Percentiles rank a stretch among this genome's conserved stretches.
Conservation (phyloP, 2,113 vertebrate species). For the Coptodon rendalli region DNA sequence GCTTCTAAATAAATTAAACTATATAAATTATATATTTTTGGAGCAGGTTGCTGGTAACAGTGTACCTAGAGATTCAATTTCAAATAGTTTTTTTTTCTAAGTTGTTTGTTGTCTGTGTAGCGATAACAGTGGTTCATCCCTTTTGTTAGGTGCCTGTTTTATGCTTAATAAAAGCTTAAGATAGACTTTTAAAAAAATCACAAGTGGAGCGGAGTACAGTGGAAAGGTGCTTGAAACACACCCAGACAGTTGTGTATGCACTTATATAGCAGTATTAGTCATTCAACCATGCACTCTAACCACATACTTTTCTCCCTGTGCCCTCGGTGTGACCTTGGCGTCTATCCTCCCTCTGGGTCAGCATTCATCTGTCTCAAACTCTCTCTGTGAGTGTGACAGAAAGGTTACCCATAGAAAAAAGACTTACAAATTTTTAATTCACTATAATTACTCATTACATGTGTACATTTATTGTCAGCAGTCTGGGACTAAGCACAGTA, state of each 20-base stretch:
- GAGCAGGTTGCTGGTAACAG: background rate
- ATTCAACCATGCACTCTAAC: constrained; percentile 8
- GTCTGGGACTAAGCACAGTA: background rate
- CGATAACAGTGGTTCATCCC: background rate
- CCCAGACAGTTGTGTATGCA: background rate
- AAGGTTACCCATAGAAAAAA: background rate
- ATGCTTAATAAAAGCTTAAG: background rate
- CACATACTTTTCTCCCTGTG: background rate
- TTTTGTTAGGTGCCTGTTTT: background rate
- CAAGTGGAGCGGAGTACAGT: background rate
- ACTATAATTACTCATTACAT: background rate
- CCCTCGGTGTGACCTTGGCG: constrained; percentile 8
- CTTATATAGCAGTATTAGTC: background rate
- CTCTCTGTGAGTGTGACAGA: background rate
- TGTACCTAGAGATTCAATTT: background rate
- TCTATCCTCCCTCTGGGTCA: background rate
- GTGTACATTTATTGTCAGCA: background rate
- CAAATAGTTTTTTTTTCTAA: background rate
- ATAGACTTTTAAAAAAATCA: background rate
- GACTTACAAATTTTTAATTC: background rate
- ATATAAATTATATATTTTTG: background rate
- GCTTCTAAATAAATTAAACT: background rate
- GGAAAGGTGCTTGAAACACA: background rate
- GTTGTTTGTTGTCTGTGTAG: background rate
- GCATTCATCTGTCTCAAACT: background rate